A percentile compares a stretch with the other conserved stretches of the same genome.
Evolutionary conservation across 2,113 vertebrate genomes (phyloP).

Genomic region (Condylura cristata): DNA sequence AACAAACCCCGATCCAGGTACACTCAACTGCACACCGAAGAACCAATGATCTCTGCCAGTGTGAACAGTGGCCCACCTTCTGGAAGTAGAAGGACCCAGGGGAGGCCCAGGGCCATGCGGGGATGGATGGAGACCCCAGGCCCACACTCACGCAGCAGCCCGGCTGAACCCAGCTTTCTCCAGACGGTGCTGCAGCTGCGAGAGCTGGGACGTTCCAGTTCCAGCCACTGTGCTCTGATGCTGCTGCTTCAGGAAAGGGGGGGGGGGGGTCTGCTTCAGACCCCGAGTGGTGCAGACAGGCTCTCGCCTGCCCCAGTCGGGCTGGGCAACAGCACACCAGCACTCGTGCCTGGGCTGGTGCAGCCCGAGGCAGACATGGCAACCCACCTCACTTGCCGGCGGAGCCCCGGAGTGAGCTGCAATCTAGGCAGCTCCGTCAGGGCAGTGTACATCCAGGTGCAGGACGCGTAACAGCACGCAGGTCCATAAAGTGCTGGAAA

Average conservation of each 20-base stretch:
- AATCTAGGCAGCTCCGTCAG: neutral
- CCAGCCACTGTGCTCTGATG: neutral
- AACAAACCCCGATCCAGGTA: neutral
- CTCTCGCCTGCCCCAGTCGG: neutral
- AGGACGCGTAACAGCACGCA: neutral
- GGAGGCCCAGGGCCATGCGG: neutral
- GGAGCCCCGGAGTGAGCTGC: slow-evolving; percentile 24
- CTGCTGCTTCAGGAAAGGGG: slow-evolving; percentile 18
- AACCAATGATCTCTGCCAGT: neutral
- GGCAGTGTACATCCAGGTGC: no score
- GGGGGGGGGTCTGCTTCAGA: no score
- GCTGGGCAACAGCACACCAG: neutral
- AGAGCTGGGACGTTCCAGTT: slow-evolving; percentile 31
- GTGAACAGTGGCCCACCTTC: neutral
- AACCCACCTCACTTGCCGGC: neutral
- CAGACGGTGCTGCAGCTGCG: neutral
- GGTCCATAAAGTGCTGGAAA: neutral
- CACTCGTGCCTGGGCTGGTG: neutral
- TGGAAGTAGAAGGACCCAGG: neutral
- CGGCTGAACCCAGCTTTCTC: neutral
- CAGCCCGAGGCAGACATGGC: neutral
- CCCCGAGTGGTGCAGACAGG: neutral
- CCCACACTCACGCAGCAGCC: neutral
- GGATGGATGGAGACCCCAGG: neutral
- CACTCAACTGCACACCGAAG: neutral